Evolutionary conservation across 2,888 invertebrate genomes (phyloP).

Genomic region (Arrhopalites spinosus): DNA sequence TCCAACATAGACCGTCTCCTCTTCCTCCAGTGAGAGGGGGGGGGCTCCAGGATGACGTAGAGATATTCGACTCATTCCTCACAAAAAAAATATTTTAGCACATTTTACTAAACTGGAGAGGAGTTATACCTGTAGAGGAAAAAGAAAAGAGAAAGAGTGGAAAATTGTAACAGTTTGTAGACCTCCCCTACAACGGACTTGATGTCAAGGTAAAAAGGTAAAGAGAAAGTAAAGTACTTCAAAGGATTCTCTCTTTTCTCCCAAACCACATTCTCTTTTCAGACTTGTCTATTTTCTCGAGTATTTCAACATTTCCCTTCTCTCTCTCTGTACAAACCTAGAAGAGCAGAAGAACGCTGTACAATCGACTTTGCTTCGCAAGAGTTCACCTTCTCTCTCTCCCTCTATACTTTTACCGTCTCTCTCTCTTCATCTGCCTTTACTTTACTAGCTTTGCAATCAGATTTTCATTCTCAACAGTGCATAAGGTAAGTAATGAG

Average conservation of each 20-base stretch:
- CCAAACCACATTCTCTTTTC: neutral
- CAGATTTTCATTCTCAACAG: constrained; percentile 7
- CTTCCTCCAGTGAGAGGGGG: neutral
- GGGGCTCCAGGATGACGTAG: too few relatives aligned
- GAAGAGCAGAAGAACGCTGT: neutral
- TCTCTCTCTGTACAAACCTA: neutral
- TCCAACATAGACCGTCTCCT: neutral
- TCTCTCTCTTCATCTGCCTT: constrained; percentile 6
- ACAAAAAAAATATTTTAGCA: too few relatives aligned
- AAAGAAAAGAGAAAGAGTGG: too few relatives aligned
- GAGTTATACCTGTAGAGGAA: too few relatives aligned
- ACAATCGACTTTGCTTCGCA: neutral
- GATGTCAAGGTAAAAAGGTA: neutral
- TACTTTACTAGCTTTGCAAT: constrained; percentile 7
- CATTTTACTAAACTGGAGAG: too few relatives aligned
- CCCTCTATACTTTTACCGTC: too few relatives aligned
- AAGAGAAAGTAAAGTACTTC: constrained; percentile 21
- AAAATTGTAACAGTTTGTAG: too few relatives aligned
- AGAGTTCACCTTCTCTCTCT: neutral
- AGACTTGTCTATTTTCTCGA: neutral
- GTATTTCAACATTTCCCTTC: constrained; percentile 5
- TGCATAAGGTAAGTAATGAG: constrained; percentile 21
- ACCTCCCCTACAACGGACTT: neutral
- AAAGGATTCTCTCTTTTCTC: constrained; percentile 24
- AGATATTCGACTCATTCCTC: too few relatives aligned